phyloP scores from a whole-genome alignment of 1,140 invertebrate genomes.

The Aphelinus certus region DNA sequence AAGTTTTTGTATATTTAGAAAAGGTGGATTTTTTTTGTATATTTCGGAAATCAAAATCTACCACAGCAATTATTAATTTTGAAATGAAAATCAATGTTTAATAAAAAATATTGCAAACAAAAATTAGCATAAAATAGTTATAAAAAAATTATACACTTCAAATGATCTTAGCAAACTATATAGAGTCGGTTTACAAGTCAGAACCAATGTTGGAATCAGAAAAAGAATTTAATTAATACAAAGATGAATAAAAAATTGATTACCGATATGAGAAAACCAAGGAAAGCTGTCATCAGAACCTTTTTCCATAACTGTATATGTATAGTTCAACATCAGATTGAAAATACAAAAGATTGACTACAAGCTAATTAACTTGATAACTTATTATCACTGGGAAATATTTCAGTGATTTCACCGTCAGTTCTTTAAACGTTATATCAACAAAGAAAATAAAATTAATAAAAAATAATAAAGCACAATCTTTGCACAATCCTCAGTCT shows the following conservation, averaged over 20 bases:
- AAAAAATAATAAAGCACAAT: slow-evolving; percentile 32
- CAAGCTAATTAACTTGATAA: slow-evolving; percentile 13
- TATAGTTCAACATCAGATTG: slow-evolving; percentile 29
- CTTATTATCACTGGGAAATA: slow-evolving; percentile 37
- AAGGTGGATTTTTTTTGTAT: slow-evolving; percentile 32
- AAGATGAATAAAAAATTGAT: no score
- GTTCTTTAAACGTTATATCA: slow-evolving; percentile 41
- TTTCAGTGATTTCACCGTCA: slow-evolving; percentile 36
- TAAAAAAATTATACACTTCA: no score
- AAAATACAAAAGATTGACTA: slow-evolving; percentile 29
- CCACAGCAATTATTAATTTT: no score
- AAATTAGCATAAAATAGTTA: no score
- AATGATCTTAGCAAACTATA: no score
- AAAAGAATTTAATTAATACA: no score
- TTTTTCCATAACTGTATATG: slow-evolving; percentile 11
- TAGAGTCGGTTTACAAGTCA: no score
- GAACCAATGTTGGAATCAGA: no score
- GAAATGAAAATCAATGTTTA: no score
- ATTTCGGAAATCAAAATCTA: neutral
- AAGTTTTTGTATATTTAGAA: slow-evolving; percentile 33
- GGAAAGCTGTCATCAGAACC: slow-evolving; percentile 10
- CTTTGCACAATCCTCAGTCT: slow-evolving; percentile 42
- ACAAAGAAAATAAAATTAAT: slow-evolving; percentile 38
- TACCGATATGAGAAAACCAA: slow-evolving; percentile 17
- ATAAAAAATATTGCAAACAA: no score